These are phyloP conservation scores for Nymphalis urticae DNA, from an alignment of 2,888 invertebrate genomes.

Conservation along the genomic window DNA sequence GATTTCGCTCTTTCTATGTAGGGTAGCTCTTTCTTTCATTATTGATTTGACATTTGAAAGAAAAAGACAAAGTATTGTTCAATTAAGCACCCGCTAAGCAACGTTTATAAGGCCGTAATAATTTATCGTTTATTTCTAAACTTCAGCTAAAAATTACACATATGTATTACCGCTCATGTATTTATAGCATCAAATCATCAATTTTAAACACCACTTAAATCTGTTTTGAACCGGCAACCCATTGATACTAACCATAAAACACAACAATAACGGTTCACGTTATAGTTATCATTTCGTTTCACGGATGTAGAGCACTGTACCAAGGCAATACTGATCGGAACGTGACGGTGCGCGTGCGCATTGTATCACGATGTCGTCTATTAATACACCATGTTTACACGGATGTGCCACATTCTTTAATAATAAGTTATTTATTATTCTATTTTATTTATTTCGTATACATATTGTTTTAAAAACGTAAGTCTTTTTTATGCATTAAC, in stretches of 20 bases:
- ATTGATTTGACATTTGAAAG: too few species aligned
- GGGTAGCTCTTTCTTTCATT: too few species aligned
- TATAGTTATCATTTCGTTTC: conserved; percentile 32
- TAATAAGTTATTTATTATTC: neutral
- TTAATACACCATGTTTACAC: neutral
- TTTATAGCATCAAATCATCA: too few species aligned
- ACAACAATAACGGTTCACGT: conserved; percentile 1
- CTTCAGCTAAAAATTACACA: too few species aligned
- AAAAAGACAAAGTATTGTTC: too few species aligned
- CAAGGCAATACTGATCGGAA: conserved; percentile 39
- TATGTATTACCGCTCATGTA: too few species aligned
- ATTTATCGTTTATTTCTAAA: too few species aligned
- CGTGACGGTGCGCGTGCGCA: conserved; percentile 40
- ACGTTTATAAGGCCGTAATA: too few species aligned
- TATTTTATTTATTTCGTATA: neutral
- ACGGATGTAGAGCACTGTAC: conserved; percentile 43
- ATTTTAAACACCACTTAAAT: neutral
- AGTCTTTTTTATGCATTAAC: too few species aligned
- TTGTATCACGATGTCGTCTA: conserved; percentile 25
- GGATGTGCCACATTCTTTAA: neutral
- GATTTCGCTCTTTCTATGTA: too few species aligned
- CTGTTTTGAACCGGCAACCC: neutral
- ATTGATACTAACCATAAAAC: conserved; percentile 8
- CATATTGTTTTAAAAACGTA: too few species aligned
- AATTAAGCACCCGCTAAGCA: too few species aligned